Conservation (phyloP, 2,113 vertebrate species). For the Lamprotornis superbus region DNA sequence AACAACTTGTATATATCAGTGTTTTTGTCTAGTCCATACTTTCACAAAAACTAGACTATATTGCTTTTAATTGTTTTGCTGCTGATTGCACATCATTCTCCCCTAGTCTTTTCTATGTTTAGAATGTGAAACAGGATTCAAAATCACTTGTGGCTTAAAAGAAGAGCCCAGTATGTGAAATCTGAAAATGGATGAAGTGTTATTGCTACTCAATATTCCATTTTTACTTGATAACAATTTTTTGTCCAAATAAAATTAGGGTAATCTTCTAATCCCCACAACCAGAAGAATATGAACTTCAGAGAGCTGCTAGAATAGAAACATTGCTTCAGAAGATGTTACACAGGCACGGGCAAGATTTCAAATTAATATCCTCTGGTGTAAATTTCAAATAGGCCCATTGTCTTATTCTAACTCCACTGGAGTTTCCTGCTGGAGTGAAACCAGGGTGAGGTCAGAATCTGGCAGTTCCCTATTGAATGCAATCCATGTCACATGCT, state of each 20-base stretch:
- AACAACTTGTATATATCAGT: background rate
- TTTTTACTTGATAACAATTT: background rate
- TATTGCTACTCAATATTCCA: background rate
- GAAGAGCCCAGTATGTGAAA: background rate
- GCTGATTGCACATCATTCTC: background rate
- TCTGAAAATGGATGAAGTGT: background rate
- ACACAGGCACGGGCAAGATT: background rate
- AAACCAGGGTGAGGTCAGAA: constrained; percentile 31
- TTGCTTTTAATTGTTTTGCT: background rate
- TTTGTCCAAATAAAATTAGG: background rate
- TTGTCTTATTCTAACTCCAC: constrained; percentile 7
- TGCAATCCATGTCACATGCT: background rate
- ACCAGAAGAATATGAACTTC: background rate
- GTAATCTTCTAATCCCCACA: background rate
- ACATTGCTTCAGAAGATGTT: background rate
- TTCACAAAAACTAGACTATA: background rate
- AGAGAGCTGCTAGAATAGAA: background rate
- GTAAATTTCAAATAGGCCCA: background rate
- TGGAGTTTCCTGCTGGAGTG: constrained; percentile 10
- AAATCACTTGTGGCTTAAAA: background rate
- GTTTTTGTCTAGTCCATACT: background rate
- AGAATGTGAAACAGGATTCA: background rate
- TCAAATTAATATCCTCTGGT: constrained; percentile 35
- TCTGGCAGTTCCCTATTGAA: background rate
- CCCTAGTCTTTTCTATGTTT: background rate